phyloP scores from a whole-genome alignment of 2,888 invertebrate genomes.

The Trissolcus brochymenae region DNA sequence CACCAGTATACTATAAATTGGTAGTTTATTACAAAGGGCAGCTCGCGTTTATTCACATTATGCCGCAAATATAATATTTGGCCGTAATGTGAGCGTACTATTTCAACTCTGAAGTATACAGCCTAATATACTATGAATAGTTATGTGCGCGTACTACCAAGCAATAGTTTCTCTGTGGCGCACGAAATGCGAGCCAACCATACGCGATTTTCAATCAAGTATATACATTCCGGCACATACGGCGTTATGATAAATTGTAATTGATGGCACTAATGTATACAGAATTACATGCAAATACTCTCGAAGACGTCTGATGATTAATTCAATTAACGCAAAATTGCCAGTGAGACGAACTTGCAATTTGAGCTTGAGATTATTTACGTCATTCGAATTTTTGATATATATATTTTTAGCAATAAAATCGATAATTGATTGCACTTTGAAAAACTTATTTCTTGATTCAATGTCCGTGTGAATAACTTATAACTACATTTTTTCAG shows the following conservation, averaged over 20 bases:
- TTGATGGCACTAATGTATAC: conserved; percentile 30
- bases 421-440: too few relatives aligned
- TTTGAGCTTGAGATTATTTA: background rate
- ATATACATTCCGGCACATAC: conserved; percentile 3
- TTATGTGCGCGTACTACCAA: conserved; percentile 34
- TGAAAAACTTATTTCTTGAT: too few relatives aligned
- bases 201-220: conserved; percentile 47
- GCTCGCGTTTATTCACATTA: conserved; percentile 45
- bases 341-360: background rate
- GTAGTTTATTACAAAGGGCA: conserved; percentile 48
- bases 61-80: conserved; percentile 48
- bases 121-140: conserved; percentile 43
- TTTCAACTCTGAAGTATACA: conserved; percentile 36
- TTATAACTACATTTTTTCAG: too few relatives aligned
- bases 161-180: conserved; percentile 33
- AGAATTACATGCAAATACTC: conserved; percentile 14
- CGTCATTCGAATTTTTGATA: background rate
- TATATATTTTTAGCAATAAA: background rate
- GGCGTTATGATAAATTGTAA: conserved; percentile 44
- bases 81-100: conserved; percentile 43
- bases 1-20: conserved; percentile 49
- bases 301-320: conserved; percentile 19
- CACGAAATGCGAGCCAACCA: conserved; percentile 26
- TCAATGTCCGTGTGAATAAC: too few relatives aligned
- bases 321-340: conserved; percentile 24